Evolutionary conservation across 30 jellyfish, hydroid and myxozoan genomes (phyloP).

Genomic region (Chironex yamaguchii): DNA sequence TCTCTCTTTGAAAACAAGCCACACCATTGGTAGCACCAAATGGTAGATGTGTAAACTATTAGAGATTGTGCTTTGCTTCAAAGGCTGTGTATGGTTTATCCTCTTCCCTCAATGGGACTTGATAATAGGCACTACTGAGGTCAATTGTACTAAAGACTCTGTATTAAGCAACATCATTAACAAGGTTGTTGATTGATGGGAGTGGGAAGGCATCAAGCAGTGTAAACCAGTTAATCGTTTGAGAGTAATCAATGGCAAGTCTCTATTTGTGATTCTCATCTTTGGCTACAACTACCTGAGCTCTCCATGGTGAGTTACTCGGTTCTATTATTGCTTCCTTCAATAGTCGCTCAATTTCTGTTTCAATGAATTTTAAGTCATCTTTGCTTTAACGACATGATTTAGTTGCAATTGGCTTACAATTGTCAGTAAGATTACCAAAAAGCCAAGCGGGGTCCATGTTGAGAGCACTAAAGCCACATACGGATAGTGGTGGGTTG

Average conservation of each 20-base stretch:
- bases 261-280: constrained; percentile 16
- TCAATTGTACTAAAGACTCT: constrained; percentile 37
- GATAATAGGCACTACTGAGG: constrained; percentile 23
- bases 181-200: constrained; percentile 18
- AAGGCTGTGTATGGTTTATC: constrained; percentile 38
- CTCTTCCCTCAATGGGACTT: background rate
- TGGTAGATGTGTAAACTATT: constrained; percentile 43
- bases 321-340: constrained; percentile 72
- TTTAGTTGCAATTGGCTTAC: constrained; percentile 72
- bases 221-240: constrained; percentile 25
- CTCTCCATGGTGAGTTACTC: constrained; percentile 78
- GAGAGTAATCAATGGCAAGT: constrained; percentile 41
- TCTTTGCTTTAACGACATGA: constrained; percentile 44
- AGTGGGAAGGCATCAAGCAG: constrained; percentile 52
- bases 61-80: constrained; percentile 35
- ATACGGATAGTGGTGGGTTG: constrained; percentile 28
- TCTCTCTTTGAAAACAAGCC: constrained; percentile 52
- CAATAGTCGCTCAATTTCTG: constrained; percentile 48
- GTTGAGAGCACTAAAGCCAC: constrained; percentile 30
- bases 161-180: constrained; percentile 22
- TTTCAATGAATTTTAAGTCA: constrained; percentile 53
- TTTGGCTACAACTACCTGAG: constrained; percentile 12
- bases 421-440: constrained; percentile 53
- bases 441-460: constrained; percentile 59
- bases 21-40: constrained; percentile 74